Conservation (phyloP, 1,140 invertebrate genomes). For the Antheraea mylitta region DNA sequence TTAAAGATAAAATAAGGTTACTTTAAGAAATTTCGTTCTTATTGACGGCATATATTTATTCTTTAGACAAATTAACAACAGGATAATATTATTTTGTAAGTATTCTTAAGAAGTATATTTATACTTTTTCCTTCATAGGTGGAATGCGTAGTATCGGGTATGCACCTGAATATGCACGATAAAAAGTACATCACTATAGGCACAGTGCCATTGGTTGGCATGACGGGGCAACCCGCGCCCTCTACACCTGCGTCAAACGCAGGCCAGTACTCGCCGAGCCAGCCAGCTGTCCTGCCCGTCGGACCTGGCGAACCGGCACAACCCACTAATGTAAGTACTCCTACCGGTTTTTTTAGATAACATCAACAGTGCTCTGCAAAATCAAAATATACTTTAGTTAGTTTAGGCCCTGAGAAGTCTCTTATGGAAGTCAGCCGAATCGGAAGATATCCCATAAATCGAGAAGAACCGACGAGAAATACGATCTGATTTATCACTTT, state of each 20-base stretch:
- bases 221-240: conserved; percentile 30
- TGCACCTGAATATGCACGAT: conserved; percentile 61
- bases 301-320: conserved; percentile 45
- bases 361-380: neutral
- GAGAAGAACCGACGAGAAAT: no score
- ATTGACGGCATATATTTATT: no score
- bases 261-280: conserved; percentile 32
- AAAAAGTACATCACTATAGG: conserved; percentile 68
- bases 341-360: neutral
- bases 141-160: conserved; percentile 61
- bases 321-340: conserved; percentile 19
- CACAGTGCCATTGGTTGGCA: conserved; percentile 59
- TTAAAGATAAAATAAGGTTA: no score
- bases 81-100: no score
- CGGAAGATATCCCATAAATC: no score
- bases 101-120: neutral
- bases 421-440: no score
- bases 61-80: no score
- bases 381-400: no score
- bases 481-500: no score
- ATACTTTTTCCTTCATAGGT: conserved; percentile 39
- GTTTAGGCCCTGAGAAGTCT: no score
- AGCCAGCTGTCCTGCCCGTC: conserved; percentile 56
- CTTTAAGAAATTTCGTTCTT: no score
- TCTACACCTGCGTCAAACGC: conserved; percentile 24